phyloP scores from a whole-genome alignment of 92 coral and sea anemone genomes.

The Phymanthus crucifer region DNA sequence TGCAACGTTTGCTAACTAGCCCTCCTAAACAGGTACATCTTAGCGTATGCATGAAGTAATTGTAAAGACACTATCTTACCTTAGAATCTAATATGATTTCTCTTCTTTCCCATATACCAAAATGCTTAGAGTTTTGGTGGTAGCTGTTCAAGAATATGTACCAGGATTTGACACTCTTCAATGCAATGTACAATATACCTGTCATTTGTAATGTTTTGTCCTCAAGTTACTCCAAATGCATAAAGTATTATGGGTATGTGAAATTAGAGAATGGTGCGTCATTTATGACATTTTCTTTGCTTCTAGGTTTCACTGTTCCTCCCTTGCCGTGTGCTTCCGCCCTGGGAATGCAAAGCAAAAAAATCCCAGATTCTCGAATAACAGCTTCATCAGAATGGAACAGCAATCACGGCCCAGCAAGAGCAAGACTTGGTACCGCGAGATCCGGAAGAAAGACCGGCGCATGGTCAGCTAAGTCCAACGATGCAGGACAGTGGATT shows the following conservation, averaged over 20 bases:
- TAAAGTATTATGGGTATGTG: no score
- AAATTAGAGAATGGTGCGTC: neutral
- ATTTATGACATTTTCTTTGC: neutral
- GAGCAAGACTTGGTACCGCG: constrained; percentile 14
- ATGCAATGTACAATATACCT: no score
- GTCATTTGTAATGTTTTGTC: no score
- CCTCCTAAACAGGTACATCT: no score
- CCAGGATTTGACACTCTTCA: no score
- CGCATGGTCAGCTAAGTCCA: constrained; percentile 22
- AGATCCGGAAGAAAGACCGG: constrained; percentile 13
- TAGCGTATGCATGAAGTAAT: no score
- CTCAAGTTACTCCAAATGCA: no score
- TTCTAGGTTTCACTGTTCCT: neutral
- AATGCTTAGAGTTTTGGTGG: neutral
- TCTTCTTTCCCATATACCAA: neutral
- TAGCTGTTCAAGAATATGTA: neutral
- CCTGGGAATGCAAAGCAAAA: constrained; percentile 1
- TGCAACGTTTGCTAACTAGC: no score
- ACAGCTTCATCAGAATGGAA: constrained; percentile 20
- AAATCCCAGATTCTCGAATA: neutral
- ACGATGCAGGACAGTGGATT: constrained; percentile 20
- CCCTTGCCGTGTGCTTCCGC: neutral
- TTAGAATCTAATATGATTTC: no score
- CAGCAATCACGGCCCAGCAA: neutral
- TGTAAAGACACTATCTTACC: no score